phyloP scores from a whole-genome alignment of 2,888 invertebrate species.

The Branchellion lobata region DNA sequence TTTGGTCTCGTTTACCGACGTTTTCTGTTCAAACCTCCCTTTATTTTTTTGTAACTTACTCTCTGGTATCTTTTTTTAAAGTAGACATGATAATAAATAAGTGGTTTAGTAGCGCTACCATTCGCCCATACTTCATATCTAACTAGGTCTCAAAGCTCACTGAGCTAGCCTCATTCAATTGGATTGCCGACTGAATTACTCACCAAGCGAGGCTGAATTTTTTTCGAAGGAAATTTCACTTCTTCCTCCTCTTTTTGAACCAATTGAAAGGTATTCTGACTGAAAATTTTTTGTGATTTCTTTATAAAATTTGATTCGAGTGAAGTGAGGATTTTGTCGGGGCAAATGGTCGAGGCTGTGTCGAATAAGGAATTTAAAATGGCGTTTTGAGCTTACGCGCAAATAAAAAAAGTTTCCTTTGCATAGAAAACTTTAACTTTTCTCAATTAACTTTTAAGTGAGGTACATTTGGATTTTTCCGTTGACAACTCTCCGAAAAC shows the following conservation, averaged over 20 bases:
- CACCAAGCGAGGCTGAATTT: background rate
- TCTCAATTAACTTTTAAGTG: background rate
- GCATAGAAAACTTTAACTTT: background rate
- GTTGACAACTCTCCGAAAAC: background rate
- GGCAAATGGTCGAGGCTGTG: background rate
- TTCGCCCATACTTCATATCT: slow-evolving; percentile 4
- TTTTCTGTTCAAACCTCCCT: background rate
- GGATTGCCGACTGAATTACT: slow-evolving; percentile 19
- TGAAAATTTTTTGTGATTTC: background rate
- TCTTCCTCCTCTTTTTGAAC: background rate
- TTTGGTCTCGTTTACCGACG: slow-evolving; percentile 3
- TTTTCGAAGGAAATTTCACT: background rate
- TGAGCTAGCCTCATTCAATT: slow-evolving; percentile 22
- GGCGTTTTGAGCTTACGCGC: background rate
- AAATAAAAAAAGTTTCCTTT: background rate
- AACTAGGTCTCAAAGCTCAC: slow-evolving; percentile 9
- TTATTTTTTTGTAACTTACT: background rate
- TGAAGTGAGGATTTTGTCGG: background rate
- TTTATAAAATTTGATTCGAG: background rate
- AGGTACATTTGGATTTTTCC: background rate
- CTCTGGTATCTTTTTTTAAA: background rate
- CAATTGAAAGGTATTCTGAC: background rate
- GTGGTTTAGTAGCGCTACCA: background rate
- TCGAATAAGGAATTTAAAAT: background rate
- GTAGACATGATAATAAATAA: background rate